Evolutionary conservation across 2,888 invertebrate species (phyloP), one percentile per base, ranked within the genome.

Genomic region (Hedya salicella): DNA sequence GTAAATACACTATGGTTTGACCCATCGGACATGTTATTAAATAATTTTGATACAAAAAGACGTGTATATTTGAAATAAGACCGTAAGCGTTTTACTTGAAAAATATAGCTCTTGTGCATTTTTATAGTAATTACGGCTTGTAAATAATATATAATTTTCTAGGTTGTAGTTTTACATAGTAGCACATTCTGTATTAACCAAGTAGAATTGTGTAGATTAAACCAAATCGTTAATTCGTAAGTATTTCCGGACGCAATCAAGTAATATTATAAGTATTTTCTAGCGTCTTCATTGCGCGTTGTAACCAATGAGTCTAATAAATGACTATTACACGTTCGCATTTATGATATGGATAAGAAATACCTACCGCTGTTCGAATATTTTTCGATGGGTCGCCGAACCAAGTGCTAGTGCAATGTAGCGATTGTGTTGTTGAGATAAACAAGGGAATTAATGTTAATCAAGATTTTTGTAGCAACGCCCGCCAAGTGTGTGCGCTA

Each of bases 401-500:
- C 3, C 1, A 17, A 16, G 30, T 9, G 9, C 17, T 14, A 36
- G 9, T 11, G 50, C 11, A 16, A 13, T 87, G 83, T 25, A 25
- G 25, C 4, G 25, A 25, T 25, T 25, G 25, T 25, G 3, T 25
- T 25, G 25, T 25, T 9, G 9, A 36, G 9, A 36, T 36, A 36
- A 36, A 11, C 36, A 36, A 25, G 6, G 25, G 25, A 25, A 25
- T 25, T 6, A 36, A 9, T 9, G 36, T 36, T 9, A 9, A 36
- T 36, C 11, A 36, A 36, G 36, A 36, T 36, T 36, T 36, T 36
- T 36, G 8, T 11, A 2, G 11, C 1, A 2, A 36, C 9, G 36
- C 9, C 36, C 86, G 88, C 87, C 86, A 85, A 85, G 82, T 36
- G 9, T 36, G 9, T 81, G 85, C 87, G 85, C 86, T 88, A 89